Evolutionary conservation across 2,888 invertebrate species (phyloP), one percentile per base, ranked within the genome.

Genomic region (Pseudococcus viburni): DNA sequence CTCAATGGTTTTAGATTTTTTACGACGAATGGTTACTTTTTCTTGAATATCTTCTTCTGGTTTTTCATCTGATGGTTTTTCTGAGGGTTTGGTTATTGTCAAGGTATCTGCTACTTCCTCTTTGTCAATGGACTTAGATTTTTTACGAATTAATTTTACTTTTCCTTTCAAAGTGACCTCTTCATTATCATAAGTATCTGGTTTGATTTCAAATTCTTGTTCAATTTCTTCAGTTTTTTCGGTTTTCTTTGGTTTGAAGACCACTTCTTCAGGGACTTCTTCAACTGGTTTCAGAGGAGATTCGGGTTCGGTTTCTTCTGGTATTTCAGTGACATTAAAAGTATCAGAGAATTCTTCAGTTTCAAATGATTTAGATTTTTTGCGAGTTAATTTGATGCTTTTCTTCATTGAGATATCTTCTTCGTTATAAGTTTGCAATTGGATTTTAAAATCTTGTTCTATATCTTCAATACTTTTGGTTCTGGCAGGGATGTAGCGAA

Each of bases 401-500:
- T 96, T 95, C 3, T 96, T 95, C 95, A 96, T 95, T 7, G 96
- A 96, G 90, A 96, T 95, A 92, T 96, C 96, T 93, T 96, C 96
- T 92, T 96, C 96, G 68, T 96, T 96, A 91, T 96, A 96, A 0
- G 96, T 95, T 92, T 96, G 95, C 89, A 96, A 92, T 12, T 95
- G 95, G 90, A 97, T 96, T 92, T 95, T 96, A 91, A 97, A 97
- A 92, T 97, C 97, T 92, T 97, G 97, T 91, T 97, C 96, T 17
- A 97, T 96, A 90, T 96, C 96, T 93, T 96, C 96, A 91, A 96
- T 95, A 0, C 95, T 95, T 92, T 95, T 96, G 0, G 88, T 89
- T 17, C 89, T 90, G 85, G 90, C 90, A 12, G 90, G 91, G 55
- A 90, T 89, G 92, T 96, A 96, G 59, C 95, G 96, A 15, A 94